Conservation (phyloP, 2,888 invertebrate genomes). For the Chelonus formosanus region DNA sequence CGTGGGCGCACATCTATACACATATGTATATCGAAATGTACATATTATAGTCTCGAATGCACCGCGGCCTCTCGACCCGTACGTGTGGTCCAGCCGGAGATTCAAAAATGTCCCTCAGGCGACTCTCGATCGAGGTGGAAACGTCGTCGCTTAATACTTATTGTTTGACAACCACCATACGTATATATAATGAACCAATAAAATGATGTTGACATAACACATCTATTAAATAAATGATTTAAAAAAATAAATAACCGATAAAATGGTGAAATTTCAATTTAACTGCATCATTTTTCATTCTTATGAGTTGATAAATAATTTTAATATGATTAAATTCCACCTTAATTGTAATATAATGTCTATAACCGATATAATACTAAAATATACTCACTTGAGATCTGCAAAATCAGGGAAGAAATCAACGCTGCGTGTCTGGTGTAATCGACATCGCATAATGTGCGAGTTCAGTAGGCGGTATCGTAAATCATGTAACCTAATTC, state of each 20-base stretch:
- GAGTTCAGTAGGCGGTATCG: slow-evolving; percentile 50
- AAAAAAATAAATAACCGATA: no score
- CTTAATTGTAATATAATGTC: no score
- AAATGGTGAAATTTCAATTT: no score
- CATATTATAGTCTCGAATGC: slow-evolving; percentile 2
- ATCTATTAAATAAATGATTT: no score
- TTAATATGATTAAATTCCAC: no score
- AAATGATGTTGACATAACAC: slow-evolving; percentile 21
- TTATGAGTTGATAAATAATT: no score
- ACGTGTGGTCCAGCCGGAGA: slow-evolving; percentile 29
- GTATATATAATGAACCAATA: slow-evolving; percentile 31
- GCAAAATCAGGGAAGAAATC: slow-evolving; percentile 2
- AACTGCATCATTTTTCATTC: no score
- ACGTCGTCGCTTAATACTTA: slow-evolving; percentile 27
- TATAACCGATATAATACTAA: no score
- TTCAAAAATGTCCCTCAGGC: slow-evolving; percentile 29
- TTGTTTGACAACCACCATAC: slow-evolving; percentile 29
- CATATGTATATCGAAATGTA: slow-evolving; percentile 17
- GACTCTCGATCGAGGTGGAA: slow-evolving; percentile 19
- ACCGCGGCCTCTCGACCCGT: slow-evolving; percentile 27
- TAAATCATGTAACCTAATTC: slow-evolving; percentile 60
- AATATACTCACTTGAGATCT: neutral
- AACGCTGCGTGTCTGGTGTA: neutral
- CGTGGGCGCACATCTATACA: neutral
- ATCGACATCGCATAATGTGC: slow-evolving; percentile 36